Evolutionary conservation across 1,140 invertebrate species (phyloP).

Genomic region (Heterodera carotae): DNA sequence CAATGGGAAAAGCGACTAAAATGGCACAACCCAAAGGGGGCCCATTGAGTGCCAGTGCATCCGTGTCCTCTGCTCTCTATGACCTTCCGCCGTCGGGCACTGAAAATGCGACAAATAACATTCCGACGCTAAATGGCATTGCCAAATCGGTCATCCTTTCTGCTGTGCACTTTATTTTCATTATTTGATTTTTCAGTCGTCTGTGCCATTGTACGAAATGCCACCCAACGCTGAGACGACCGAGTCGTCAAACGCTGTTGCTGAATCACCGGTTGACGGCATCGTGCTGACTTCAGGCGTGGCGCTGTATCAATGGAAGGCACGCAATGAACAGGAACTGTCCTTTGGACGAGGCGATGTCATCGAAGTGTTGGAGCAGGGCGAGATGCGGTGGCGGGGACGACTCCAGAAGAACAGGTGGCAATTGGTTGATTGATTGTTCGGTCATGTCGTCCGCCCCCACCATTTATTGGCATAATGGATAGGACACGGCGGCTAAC

Average conservation of each 20-base stretch:
- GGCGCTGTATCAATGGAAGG: conserved; percentile 73
- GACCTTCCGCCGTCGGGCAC: conserved; percentile 46
- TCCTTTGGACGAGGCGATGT: conserved; percentile 74
- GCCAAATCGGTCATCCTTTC: background rate
- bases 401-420: conserved; percentile 66
- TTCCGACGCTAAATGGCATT: background rate
- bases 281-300: conserved; percentile 65
- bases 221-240: conserved; percentile 12
- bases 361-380: conserved; percentile 73
- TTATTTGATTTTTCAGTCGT: background rate
- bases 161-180: background rate
- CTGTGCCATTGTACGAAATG: conserved; percentile 22
- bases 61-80: conserved; percentile 40
- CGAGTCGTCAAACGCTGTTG: background rate
- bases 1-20: background rate
- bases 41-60: conserved; percentile 13
- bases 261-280: background rate
- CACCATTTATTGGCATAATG: background rate
- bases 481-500: no score
- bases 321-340: conserved; percentile 74
- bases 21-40: background rate
- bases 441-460: no score
- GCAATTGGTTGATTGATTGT: background rate
- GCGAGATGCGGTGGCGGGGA: conserved; percentile 76
- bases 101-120: background rate